Percentiles rank a stretch among this genome's conserved stretches.
Conservation (phyloP, 2,113 vertebrate genomes). For the Burhinus bistriatus region DNA sequence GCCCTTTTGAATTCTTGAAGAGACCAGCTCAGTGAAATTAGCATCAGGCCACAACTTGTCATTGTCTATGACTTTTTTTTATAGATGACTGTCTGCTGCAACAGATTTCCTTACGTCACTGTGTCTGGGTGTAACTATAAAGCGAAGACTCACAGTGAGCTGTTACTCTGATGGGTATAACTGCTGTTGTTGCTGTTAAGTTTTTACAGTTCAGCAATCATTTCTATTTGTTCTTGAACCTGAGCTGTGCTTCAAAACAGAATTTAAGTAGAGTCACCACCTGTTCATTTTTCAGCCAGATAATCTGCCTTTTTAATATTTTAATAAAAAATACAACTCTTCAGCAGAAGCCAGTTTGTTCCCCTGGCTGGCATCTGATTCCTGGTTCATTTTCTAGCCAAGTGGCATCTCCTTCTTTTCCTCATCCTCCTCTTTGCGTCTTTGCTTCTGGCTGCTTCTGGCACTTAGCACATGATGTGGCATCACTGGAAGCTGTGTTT, state of each 20-base stretch:
- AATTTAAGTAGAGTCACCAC: slow-evolving; percentile 34
- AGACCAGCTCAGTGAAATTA: neutral
- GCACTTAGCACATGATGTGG: neutral
- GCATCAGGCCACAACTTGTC: neutral
- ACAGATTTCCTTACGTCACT: neutral
- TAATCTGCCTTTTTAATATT: slow-evolving; percentile 40
- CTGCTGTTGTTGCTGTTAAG: neutral
- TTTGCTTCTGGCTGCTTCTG: neutral
- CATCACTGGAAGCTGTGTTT: neutral
- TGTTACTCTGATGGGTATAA: neutral
- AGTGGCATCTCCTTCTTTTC: neutral
- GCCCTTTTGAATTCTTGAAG: neutral
- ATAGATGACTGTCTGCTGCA: neutral
- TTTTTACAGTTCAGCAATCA: neutral
- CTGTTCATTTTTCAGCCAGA: slow-evolving; percentile 54
- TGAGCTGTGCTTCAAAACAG: neutral
- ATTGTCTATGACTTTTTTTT: neutral
- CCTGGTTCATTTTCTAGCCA: neutral
- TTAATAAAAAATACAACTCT: neutral
- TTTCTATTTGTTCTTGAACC: neutral
- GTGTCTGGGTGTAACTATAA: neutral
- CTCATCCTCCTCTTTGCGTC: neutral
- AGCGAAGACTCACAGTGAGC: neutral
- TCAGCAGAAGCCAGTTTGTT: neutral
- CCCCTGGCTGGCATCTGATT: slow-evolving; percentile 10